phyloP scores from a whole-genome alignment of 2,888 invertebrate species.

The Pandemis corylana region DNA sequence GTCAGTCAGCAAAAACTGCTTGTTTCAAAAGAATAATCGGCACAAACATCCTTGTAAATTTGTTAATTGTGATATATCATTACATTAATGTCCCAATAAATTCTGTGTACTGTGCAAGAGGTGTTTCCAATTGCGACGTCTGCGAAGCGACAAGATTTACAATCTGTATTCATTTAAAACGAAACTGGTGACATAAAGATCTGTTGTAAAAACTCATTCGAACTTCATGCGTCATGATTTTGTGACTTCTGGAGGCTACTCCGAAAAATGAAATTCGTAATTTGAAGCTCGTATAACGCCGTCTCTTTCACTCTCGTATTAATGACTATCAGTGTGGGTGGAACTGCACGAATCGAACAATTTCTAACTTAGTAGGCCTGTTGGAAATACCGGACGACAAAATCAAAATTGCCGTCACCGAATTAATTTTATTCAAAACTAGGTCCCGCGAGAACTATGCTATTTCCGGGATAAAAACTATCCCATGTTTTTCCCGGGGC shows the following conservation, averaged over 20 bases:
- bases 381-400: background rate
- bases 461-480: too few species aligned
- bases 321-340: too few species aligned
- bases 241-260: background rate
- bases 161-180: slow-evolving; percentile 77
- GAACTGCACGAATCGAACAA: too few species aligned
- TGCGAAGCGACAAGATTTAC: slow-evolving; percentile 75
- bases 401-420: background rate
- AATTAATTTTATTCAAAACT: background rate
- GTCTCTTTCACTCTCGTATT: too few species aligned
- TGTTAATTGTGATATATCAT: background rate
- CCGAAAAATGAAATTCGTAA: background rate
- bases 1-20: too few species aligned
- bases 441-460: too few species aligned
- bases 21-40: too few species aligned
- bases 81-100: background rate
- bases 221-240: slow-evolving; percentile 51
- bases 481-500: too few species aligned
- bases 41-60: background rate
- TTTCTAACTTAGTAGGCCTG: too few species aligned
- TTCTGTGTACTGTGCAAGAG: slow-evolving; percentile 51
- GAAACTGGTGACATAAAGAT: slow-evolving; percentile 69
- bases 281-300: too few species aligned
- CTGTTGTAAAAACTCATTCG: slow-evolving; percentile 65
- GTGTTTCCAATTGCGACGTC: slow-evolving; percentile 77